Conservation (phyloP, 2,113 vertebrate species). For the Rallus limicola region DNA sequence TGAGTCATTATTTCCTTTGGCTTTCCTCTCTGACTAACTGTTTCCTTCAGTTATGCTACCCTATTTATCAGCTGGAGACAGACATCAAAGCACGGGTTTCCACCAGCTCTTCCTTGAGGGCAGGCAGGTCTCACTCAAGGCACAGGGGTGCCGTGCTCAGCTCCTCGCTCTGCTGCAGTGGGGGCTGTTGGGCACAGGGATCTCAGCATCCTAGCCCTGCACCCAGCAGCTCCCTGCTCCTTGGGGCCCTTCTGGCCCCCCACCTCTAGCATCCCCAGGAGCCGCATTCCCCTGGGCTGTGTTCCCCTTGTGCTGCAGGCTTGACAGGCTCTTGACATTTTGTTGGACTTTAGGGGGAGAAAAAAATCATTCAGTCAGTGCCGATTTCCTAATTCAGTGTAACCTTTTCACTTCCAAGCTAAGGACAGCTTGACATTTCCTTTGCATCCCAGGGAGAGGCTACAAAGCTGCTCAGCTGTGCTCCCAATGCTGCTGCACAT, state of each 20-base stretch:
- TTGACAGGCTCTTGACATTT: neutral
- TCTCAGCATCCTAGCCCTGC: fast-evolving
- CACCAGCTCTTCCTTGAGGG: neutral
- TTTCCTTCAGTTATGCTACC: neutral
- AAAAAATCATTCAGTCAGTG: neutral
- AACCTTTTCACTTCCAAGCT: conserved; percentile 21
- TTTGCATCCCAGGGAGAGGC: neutral
- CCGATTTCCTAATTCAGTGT: neutral
- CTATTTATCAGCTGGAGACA: conserved; percentile 7
- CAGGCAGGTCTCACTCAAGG: neutral
- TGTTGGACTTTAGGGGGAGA: neutral
- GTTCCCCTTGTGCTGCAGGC: neutral
- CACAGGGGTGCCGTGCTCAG: neutral
- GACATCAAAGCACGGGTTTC: neutral
- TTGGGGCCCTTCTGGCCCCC: neutral
- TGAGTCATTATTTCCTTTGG: conserved; percentile 29
- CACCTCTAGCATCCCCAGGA: neutral
- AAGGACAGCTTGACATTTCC: conserved; percentile 19
- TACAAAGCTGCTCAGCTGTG: neutral
- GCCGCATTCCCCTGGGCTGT: neutral
- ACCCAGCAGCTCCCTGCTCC: neutral
- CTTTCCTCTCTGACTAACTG: neutral
- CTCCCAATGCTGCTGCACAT: fast-evolving
- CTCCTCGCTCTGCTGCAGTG: neutral
- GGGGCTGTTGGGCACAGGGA: fast-evolving